Evolutionary conservation across 2,888 invertebrate species (phyloP), one percentile per base, ranked within the genome.

Genomic region (Lasioglossum leucozonium): DNA sequence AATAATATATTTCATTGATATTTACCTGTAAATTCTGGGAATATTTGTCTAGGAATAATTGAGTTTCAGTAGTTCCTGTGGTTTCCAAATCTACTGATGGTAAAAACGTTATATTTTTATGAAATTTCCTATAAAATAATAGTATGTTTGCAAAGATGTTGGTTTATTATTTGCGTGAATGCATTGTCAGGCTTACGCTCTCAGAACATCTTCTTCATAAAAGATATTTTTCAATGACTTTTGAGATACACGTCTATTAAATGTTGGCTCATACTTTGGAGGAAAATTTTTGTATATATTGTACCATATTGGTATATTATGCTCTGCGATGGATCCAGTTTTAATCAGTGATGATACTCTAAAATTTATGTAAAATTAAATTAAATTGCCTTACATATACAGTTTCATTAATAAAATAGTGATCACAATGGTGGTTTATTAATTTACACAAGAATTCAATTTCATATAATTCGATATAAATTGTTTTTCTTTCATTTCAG

Each of bases 261-360:
- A 98, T 85, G 96, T 96, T 10, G 99, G 99, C 92, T 98, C 98
- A 71, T 96, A 95, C 88, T 97, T 96, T 1, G 99, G 99, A 11
- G 99, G 99, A 95, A 98, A 99, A 0, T 97, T 97, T 95, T 97
- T 97, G 94, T 99, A 99, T 37, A 99, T 95, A 93, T 98, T 98
- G 94, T 97, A 98, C 99, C 99, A 99, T 16, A 99, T 84, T 0
- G 99, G 99, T 87, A 97, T 96, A 91, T 99, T 98, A 89, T 97
- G 97, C 81, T 96, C 95, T 93, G 96, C 97, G 94, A 99, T 95
- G 5, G 98, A 98, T 73, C 98, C 98, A 37, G 97, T 96, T 83
- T 97, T 96, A 22, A 99, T 94, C 55, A 99, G 95, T 8, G 98
- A 98, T 90, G 96, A 96, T 3, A 97, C 96, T 94, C 99, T 98